Base-by-base conservation (phyloP, 2,888 invertebrate species). In the Penaeus monodon region DNA sequence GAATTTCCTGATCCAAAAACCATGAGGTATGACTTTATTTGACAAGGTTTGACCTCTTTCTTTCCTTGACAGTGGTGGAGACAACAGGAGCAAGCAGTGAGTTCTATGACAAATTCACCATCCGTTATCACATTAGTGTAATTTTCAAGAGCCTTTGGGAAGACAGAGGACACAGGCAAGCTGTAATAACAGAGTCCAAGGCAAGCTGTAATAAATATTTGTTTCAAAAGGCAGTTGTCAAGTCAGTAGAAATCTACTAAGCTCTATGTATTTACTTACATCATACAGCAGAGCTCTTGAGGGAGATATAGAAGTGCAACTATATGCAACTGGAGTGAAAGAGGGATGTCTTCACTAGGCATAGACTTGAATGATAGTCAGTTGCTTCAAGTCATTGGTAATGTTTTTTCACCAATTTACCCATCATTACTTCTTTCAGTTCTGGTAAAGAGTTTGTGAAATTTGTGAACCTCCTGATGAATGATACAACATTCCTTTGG, bases 81-180 rank as follows among this genome's bases (percentile, higher is more conserved):
- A 97, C 97, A 22, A 99, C 99, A 20, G 99, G 99, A 20, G 97
- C 98, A 91, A 98, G 97, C 93, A 98, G 97, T 65, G 99, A 99
- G 93, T 99, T 99, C 93, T 99, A 99, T 92, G 99, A 99, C 93
- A 99, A 99, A 93, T 99, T 99, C 93, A 97, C 98, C 22, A 99
- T 99, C 91, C 95, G 99, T 87, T 98, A 98, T 94, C 98, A 99
- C 92, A 98, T 99, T 92, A 98, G 98, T 93, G 95, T 99, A 92
- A 97, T 99, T 91, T 95, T 99, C 91, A 98, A 98, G 93, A 92
- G 92, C 76, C 96, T 99, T 96, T 99, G 99, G 99, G 96, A 96
- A 88, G 96, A 96, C 91, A 96, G 96, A 24, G 94, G 96, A 76
- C 99, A 99, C 92, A 94, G 96, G 88, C 94, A 96, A 92, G 96